A percentile compares a stretch with the other conserved stretches of the same genome.
Evolutionary conservation across 2,113 vertebrate species (phyloP).

Genomic region (Synchiropus splendidus): DNA sequence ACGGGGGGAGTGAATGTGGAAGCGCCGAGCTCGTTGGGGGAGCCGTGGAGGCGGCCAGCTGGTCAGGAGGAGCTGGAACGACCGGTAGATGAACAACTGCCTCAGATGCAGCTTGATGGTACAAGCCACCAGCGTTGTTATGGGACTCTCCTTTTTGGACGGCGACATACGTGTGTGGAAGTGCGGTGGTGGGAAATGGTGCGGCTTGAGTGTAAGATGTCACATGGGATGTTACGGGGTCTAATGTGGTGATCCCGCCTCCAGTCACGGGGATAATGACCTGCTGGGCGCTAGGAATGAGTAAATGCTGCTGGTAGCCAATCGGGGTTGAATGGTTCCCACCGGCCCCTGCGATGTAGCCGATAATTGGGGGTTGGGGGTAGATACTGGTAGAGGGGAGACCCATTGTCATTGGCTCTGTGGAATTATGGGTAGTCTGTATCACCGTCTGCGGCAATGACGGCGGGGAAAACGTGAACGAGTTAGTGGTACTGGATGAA

Average conservation of each 20-base stretch:
- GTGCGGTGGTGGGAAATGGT: conserved; percentile 76
- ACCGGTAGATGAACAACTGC: conserved; percentile 79
- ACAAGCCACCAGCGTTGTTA: conserved; percentile 17
- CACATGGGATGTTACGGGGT: conserved; percentile 64
- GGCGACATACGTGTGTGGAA: conserved; percentile 83
- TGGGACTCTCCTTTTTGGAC: conserved; percentile 75
- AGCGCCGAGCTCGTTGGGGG: conserved; percentile 48
- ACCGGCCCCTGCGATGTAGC: conserved; percentile 76
- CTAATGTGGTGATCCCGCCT: conserved; percentile 63
- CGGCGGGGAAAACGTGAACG: conserved; percentile 69
- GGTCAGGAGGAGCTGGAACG: conserved; percentile 63
- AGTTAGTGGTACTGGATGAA: conserved; percentile 66
- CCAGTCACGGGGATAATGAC: conserved; percentile 84
- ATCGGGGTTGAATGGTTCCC: conserved; percentile 61
- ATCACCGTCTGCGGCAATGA: conserved; percentile 88
- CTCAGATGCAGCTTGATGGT: conserved; percentile 29
- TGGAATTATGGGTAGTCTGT: conserved; percentile 83
- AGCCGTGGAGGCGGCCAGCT: conserved; percentile 36
- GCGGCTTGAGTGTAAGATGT: conserved; percentile 71
- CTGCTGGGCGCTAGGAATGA: conserved; percentile 86
- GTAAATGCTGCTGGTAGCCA: conserved; percentile 87
- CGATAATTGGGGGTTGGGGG: conserved; percentile 82
- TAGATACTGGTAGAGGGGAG: conserved; percentile 80
- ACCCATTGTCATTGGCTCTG: conserved; percentile 81
- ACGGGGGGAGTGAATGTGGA: conserved; percentile 85